Evolutionary conservation across 1,140 invertebrate species (phyloP), one percentile per base, ranked within the genome.

Genomic region (Drosophila malerkotliana): DNA sequence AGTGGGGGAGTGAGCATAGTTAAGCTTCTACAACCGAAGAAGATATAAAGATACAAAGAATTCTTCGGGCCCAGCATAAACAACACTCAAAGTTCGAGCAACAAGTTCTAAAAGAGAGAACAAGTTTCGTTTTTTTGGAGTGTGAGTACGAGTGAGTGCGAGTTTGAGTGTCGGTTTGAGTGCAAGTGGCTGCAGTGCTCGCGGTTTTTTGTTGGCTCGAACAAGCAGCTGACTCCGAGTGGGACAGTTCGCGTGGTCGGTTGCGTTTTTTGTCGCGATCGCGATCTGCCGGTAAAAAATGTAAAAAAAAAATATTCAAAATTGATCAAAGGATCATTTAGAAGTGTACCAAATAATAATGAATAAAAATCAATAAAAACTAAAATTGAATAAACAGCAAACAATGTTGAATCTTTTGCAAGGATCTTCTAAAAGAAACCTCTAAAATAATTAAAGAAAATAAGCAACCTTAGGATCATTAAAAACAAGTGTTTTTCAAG

Each of bases 161-260:
- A 47, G 44, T 52, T 66, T 26, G 63, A 67, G 59, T 63, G 45
- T 12, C 63, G 21, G 60, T 53, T 83, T 84, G 76, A 84, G 80
- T 72, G 80, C 55, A 76, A 81, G 72, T 76, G 77, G 77, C 77
- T 67, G 77, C 80, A 76, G 49, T 28, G 72, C 72, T 62, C 41
- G 51, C 62, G 73, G 61, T 68, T 76, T 82, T 78, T 72, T 87
- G 81, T 85, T 85, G 82, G 66, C 39, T 85, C 77, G 61, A 60
- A 54, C 26, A 82, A 64, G 71, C 74, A 66, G 80, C 32, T 34
- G 32, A 34, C 32, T 34, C 32, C 10, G 32, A 34, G 32, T 34
- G 32, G 10, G 32, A 34, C 83, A 83, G 82, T 79, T 83, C 83
- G 82, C 82, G 88, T 79, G 82, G 72, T 88, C 34, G 75, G 83